Base-by-base conservation (phyloP, 2,797 vertebrate genomes). In the Schizopygopsis malacanthus region DNA sequence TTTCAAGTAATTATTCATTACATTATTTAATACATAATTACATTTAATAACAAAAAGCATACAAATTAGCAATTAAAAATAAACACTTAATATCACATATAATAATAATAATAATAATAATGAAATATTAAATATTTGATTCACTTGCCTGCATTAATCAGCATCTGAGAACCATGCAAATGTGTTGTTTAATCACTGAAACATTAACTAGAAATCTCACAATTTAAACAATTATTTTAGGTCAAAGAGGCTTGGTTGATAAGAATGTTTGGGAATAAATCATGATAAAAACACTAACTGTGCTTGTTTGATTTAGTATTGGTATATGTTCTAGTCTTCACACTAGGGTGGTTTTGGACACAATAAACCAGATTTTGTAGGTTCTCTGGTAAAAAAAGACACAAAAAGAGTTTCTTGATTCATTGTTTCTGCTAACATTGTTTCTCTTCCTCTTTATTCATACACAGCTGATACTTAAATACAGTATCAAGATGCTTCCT, bases 391-490 rank as follows among this genome's bases (percentile, higher is more conserved):
- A 28, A 72, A 61, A 33, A 15, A 61, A 39, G 37, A 33, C 3
- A 8, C 39, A 82, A 22, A 4, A 18, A 63, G 16, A 15, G 37
- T 72, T 79, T 47, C 15, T 37, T 63, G 9, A 72, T 80, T 63
- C 2, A 10, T 41, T 82, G 43, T 82, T 78, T 82, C 20, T 79
- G 4, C 28, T 59, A 54, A 63, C 28, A 50, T 20, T 41, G 67
- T 85, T 87, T 87, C 33, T 39, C 67, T 85, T 88, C 82, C 22
- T 71, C 18, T 69, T 59, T 82, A 28, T 61, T 37, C 18, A 78
- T 18, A 25, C 41, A 61, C 69, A 52, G 59, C 37, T 75, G 11
- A 52, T 56, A 33, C 22, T 67, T 80, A 47, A 84, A 52, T 59
- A 61, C 22, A 28, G 12, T 33, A 16, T 56, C 1, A 70, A 63